Evolutionary conservation across 35 echinoderm and acorn worm species (phyloP).

Genomic region (Chiridota heheva): DNA sequence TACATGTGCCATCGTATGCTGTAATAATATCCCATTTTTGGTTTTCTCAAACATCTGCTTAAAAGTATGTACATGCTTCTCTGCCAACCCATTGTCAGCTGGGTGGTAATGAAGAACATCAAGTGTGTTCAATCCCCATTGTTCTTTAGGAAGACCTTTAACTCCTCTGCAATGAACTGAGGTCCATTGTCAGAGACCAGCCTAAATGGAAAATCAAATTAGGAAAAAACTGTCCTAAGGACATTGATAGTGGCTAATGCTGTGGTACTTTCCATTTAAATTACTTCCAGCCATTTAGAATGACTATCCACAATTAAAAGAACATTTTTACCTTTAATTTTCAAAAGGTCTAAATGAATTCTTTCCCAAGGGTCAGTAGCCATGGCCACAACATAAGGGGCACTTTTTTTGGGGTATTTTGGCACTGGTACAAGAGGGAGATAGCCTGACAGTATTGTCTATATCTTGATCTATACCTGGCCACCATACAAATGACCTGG

Average conservation of each 20-base stretch:
- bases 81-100: constrained; percentile 28
- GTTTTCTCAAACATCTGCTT: constrained; percentile 14
- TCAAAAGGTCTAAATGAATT: background rate
- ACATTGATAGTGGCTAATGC: background rate
- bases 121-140: constrained; percentile 22
- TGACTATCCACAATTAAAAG: constrained; percentile 17
- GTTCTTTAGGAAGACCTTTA: constrained; percentile 14
- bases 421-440: background rate
- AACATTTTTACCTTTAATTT: constrained; percentile 36
- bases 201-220: constrained; percentile 16
- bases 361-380: background rate
- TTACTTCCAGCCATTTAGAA: constrained; percentile 28
- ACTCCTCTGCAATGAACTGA: constrained; percentile 32
- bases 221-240: background rate
- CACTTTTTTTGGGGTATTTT: background rate
- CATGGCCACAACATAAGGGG: constrained; percentile 16
- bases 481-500: constrained; percentile 9
- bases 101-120: constrained; percentile 32
- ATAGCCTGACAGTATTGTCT: too few species aligned
- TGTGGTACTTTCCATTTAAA: constrained; percentile 11
- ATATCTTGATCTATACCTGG: constrained; percentile 14
- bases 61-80: constrained; percentile 49
- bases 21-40: background rate
- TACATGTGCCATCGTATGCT: constrained; percentile 14
- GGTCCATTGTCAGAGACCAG: constrained; percentile 43